phyloP scores from a whole-genome alignment of 2,888 invertebrate genomes.

The Drosophila algonquin region DNA sequence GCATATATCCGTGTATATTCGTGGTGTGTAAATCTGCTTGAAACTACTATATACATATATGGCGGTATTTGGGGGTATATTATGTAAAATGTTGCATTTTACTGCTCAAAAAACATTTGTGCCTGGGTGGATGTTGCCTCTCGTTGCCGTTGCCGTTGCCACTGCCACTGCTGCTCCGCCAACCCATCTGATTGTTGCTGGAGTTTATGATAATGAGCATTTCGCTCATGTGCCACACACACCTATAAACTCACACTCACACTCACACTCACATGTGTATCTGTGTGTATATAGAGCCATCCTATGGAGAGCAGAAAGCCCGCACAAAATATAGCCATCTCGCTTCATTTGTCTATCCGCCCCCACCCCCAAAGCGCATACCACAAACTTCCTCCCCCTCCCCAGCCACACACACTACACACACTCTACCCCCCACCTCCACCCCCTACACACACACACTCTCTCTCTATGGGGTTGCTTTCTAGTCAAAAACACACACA shows the following conservation, averaged over 20 bases:
- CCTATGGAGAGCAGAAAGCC: conserved; percentile 13
- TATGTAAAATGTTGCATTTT: conserved; percentile 77
- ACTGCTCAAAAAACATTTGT: conserved; percentile 34
- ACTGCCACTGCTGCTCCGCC: conserved; percentile 35
- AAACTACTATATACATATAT: conserved; percentile 37
- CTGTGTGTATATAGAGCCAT: conserved; percentile 3
- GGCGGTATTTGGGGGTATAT: conserved; percentile 58
- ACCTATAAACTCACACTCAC: conserved; percentile 12
- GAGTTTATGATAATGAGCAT: conserved; percentile 79
- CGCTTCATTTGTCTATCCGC: conserved; percentile 70
- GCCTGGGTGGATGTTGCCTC: conserved; percentile 27
- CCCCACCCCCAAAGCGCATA: neutral
- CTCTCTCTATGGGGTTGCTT: conserved; percentile 37
- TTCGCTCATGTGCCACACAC: conserved; percentile 70
- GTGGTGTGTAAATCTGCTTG: conserved; percentile 29
- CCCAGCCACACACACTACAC: neutral
- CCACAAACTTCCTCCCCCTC: neutral
- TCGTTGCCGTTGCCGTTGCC: conserved; percentile 26
- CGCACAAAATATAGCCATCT: conserved; percentile 79
- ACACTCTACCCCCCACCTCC: conserved; percentile 15
- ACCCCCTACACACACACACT: conserved; percentile 4
- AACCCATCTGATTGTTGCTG: conserved; percentile 45
- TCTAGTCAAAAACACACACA: conserved; percentile 36
- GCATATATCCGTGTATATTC: conserved; percentile 1
- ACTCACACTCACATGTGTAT: neutral